phyloP scores from a whole-genome alignment of 1,140 invertebrate species.

The Pogonomyrmex barbatus region DNA sequence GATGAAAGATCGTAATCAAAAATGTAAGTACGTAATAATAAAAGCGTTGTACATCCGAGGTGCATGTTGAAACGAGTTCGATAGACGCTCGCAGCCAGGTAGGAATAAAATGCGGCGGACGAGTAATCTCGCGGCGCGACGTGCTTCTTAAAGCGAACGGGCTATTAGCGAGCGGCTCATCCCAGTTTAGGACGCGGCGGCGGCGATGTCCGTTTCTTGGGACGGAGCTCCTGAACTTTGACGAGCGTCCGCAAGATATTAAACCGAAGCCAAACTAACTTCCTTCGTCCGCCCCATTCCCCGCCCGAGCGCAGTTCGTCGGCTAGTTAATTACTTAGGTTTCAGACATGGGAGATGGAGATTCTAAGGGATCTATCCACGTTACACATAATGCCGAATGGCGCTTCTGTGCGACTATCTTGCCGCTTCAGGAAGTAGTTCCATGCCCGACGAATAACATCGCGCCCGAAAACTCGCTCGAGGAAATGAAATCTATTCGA shows the following conservation, averaged over 20 bases:
- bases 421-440: slow-evolving; percentile 53
- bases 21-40: slow-evolving; percentile 24
- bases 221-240: slow-evolving; percentile 46
- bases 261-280: slow-evolving; percentile 62
- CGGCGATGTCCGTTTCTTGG: slow-evolving; percentile 53
- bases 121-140: slow-evolving; percentile 45
- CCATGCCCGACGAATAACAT: slow-evolving; percentile 66
- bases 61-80: neutral
- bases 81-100: neutral
- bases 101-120: slow-evolving; percentile 39
- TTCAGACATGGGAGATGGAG: slow-evolving; percentile 55
- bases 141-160: slow-evolving; percentile 55
- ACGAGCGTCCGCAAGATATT: slow-evolving; percentile 62
- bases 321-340: slow-evolving; percentile 78
- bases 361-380: slow-evolving; percentile 46
- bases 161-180: slow-evolving; percentile 49
- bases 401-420: slow-evolving; percentile 26
- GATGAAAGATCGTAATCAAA: slow-evolving; percentile 8
- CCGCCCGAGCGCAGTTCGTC: slow-evolving; percentile 60
- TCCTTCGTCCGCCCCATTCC: slow-evolving; percentile 33
- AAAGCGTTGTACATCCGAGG: neutral
- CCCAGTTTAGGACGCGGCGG: slow-evolving; percentile 37
- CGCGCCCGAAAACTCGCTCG: slow-evolving; percentile 45
- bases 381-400: slow-evolving; percentile 38
- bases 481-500: slow-evolving; percentile 77